Evolutionary conservation across 2,888 invertebrate genomes (phyloP).

Genomic region (Aspidiotus destructor): DNA sequence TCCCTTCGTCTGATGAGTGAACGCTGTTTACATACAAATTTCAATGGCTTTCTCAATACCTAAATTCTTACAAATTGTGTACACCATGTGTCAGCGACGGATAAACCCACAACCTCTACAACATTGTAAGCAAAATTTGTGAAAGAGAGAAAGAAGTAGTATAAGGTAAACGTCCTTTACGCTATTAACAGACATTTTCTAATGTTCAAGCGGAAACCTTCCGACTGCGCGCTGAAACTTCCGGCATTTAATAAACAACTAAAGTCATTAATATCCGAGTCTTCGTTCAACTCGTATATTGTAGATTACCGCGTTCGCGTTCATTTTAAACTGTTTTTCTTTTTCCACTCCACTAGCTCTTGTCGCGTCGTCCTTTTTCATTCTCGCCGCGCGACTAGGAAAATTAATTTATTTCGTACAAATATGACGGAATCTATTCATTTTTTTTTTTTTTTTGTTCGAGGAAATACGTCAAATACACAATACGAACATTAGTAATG

Average conservation of each 20-base stretch:
- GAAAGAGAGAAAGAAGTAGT: constrained; percentile 1
- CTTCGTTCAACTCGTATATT: constrained; percentile 8
- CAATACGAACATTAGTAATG: constrained; percentile 28
- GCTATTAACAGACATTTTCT: constrained; percentile 8
- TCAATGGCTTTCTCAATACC: constrained; percentile 5
- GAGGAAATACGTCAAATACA: constrained; percentile 23
- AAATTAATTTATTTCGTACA: constrained; percentile 28
- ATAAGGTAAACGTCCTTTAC: constrained; percentile 15
- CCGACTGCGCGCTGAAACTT: constrained; percentile 19
- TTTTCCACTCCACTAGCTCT: neutral
- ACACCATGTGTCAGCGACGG: no score
- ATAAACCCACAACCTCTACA: no score
- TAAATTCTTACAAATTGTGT: no score
- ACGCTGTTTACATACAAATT: constrained; percentile 14
- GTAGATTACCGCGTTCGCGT: constrained; percentile 19
- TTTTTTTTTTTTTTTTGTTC: constrained; percentile 26
- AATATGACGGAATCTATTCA: constrained; percentile 31
- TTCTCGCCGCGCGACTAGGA: neutral
- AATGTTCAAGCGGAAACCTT: constrained; percentile 16
- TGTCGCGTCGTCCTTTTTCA: neutral
- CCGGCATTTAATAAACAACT: constrained; percentile 24
- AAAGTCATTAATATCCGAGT: constrained; percentile 29
- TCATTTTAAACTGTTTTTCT: constrained; percentile 19
- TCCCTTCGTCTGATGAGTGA: neutral
- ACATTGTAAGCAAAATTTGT: no score